Percentiles rank a stretch among this genome's conserved stretches.
phyloP scores from a whole-genome alignment of 2,113 vertebrate species.

The Bostrychus sinensis region DNA sequence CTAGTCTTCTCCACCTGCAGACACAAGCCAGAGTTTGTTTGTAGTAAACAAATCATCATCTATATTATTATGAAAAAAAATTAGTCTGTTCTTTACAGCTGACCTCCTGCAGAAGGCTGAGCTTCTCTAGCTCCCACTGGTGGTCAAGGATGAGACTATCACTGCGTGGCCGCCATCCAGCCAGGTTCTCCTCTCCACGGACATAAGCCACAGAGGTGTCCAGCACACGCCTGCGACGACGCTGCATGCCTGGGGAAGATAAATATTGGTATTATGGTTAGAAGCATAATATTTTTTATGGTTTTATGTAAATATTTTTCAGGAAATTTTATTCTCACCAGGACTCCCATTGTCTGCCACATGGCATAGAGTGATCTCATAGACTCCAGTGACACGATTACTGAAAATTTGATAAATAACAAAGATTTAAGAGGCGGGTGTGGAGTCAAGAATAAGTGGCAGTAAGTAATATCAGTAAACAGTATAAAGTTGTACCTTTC shows the following conservation, averaged over 20 bases:
- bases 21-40: conserved; percentile 7
- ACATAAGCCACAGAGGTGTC: conserved; percentile 98
- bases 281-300: background rate
- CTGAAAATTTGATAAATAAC: conserved; percentile 63
- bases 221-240: conserved; percentile 90
- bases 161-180: conserved; percentile 95
- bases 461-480: background rate
- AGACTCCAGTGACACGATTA: conserved; percentile 94
- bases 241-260: conserved; percentile 88
- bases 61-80: background rate
- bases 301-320: background rate
- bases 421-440: background rate
- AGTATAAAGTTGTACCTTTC: conserved; percentile 83
- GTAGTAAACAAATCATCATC: background rate
- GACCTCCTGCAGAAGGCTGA: conserved; percentile 95
- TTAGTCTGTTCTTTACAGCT: background rate
- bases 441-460: background rate
- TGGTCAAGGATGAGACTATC: conserved; percentile 98
- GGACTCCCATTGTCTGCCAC: conserved; percentile 94
- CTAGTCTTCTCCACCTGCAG: conserved; percentile 96
- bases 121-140: conserved; percentile 98
- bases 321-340: conserved; percentile 75
- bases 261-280: background rate
- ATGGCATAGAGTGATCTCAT: conserved; percentile 92
- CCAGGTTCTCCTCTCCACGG: conserved; percentile 95